phyloP scores from a whole-genome alignment of 2,113 vertebrate species.

The Sylvia atricapilla region DNA sequence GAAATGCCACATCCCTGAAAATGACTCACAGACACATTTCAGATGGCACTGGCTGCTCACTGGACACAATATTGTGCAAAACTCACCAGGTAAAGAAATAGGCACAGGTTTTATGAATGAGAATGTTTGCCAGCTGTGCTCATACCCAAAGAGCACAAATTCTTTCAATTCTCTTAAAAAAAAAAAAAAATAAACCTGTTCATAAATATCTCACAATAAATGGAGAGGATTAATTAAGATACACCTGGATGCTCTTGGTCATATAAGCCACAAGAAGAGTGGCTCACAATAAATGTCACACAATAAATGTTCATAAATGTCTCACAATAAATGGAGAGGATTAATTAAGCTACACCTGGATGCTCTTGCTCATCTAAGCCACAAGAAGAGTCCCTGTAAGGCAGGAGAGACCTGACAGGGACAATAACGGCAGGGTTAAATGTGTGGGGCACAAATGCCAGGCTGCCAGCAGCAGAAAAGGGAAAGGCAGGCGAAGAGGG shows the following conservation, averaged over 20 bases:
- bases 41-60: not conserved
- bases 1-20: not conserved
- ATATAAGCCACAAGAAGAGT: not conserved
- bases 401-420: not conserved
- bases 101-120: not conserved
- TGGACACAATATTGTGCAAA: not conserved
- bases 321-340: not conserved
- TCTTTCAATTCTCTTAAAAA: not conserved
- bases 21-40: not conserved
- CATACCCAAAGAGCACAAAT: not conserved
- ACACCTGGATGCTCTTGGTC: not conserved
- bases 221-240: not conserved
- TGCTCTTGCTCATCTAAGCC: not conserved
- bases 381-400: not conserved
- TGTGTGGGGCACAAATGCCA: not conserved
- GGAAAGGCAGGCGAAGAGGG: not conserved
- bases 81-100: not conserved
- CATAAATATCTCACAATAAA: not conserved
- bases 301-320: not conserved
- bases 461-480: not conserved
- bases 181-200: no score
- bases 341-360: not conserved
- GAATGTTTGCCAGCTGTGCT: not conserved
- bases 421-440: not conserved
- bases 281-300: no score